Evolutionary conservation across 1,140 invertebrate species (phyloP).

Genomic region (Bombus waltoni): DNA sequence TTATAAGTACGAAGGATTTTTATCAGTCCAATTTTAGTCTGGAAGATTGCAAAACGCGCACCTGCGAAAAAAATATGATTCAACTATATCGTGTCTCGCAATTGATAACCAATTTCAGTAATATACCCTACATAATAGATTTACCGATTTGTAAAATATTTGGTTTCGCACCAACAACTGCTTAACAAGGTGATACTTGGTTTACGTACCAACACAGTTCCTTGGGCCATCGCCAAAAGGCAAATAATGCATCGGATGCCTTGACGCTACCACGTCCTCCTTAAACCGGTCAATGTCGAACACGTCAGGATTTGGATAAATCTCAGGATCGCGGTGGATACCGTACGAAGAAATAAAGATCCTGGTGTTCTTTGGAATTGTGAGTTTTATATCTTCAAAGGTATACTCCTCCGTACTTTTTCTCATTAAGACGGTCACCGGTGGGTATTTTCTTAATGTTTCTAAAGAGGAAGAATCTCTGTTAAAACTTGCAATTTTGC

Average conservation of each 20-base stretch:
- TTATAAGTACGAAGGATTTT: conserved; percentile 79
- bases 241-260: conserved; percentile 24
- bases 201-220: conserved; percentile 44
- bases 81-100: neutral
- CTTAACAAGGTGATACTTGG: neutral
- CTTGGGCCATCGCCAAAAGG: conserved; percentile 40
- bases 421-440: neutral
- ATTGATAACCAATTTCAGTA: too few species aligned
- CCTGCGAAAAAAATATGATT: conserved; percentile 3
- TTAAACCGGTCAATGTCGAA: conserved; percentile 25
- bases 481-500: neutral
- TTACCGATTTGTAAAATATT: too few species aligned
- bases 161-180: neutral
- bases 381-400: neutral
- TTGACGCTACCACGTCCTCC: neutral
- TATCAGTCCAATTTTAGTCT: conserved; percentile 81
- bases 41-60: conserved; percentile 78
- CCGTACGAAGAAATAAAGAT: neutral
- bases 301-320: conserved; percentile 34
- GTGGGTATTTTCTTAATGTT: conserved; percentile 26
- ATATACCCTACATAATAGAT: too few species aligned
- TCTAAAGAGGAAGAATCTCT: neutral
- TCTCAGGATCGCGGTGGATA: conserved; percentile 26
- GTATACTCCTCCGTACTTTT: neutral
- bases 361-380: conserved; percentile 15